Base-by-base conservation (phyloP, 2,797 vertebrate genomes). In the Enteromius paludinosus region DNA sequence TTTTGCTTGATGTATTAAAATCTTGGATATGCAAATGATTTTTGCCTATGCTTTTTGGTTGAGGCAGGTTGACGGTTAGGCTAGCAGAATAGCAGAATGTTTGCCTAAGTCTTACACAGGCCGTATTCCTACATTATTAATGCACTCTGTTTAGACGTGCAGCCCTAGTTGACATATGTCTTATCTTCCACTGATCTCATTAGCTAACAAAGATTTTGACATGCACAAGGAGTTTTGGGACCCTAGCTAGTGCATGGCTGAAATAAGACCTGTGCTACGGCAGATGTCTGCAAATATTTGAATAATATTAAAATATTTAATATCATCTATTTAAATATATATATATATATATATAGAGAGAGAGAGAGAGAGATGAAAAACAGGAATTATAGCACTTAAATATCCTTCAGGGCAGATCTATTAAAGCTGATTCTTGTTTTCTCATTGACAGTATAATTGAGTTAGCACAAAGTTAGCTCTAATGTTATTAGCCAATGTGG, bases 91-190 rank as follows among this genome's bases (percentile, higher is more conserved):
- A 81, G 43, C 30, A 81, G 59, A 72, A 43, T 56, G 79, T 52
- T 73, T 73, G 79, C 23, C 35, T n/a, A 14, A 1, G 7, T 74
- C 70, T 54, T 66, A 74, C 71, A 54, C 30, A 11, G 80, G 41
- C 71, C 12, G 7, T 66, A 9, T 66, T 56, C 61, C 2, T 82
- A 64, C 45, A 82, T 82, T 74, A 82, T 82, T 74, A 23, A 82
- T 82, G 45, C 17, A 65, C 70, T 65, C 45, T 10, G 71, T 71
- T 82, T 74, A 61, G 35, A 74, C 45, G 8, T 71, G 59, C 79
- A 82, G 70, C 59, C 45, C 33, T 66, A 30, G 33, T 54, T 82
- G 59, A 82, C 71, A 82, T 61, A 45, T 73, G 70, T 54, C 71
- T 65, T 65, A 73, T 65, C 70, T 54, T 33, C 30, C 6, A 23